These are phyloP conservation scores for Hemicrepidius hirtus DNA, from an alignment of 2,888 invertebrate genomes.

Conservation along the genomic window DNA sequence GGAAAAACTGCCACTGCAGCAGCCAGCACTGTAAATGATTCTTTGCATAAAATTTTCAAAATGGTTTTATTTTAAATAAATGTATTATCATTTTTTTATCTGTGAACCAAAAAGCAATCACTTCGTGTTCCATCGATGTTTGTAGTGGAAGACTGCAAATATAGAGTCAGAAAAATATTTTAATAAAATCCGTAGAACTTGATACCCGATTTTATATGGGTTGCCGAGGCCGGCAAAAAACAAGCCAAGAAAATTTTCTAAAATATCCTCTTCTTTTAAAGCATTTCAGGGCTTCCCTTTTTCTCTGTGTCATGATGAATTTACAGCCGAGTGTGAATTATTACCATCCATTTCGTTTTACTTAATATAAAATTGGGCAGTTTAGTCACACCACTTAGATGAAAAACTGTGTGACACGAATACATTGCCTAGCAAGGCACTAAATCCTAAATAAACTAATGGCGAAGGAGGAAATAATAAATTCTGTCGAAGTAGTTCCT, in stretches of 20 bases:
- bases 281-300: background rate
- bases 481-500: conserved; percentile 57
- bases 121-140: background rate
- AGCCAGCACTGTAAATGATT: too few relatives aligned
- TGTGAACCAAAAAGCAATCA: background rate
- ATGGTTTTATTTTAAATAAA: too few relatives aligned
- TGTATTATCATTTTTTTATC: background rate
- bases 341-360: conserved; percentile 25
- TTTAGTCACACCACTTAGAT: conserved; percentile 24
- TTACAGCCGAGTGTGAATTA: conserved; percentile 28
- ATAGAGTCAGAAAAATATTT: conserved; percentile 10
- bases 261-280: conserved; percentile 5
- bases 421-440: conserved; percentile 25
- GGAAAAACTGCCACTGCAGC: too few relatives aligned
- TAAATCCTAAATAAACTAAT: conserved; percentile 38
- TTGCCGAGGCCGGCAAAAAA: conserved; percentile 1
- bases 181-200: conserved; percentile 11
- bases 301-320: background rate
- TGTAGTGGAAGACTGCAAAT: background rate
- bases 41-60: too few relatives aligned
- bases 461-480: conserved; percentile 55
- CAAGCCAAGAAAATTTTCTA: conserved; percentile 1
- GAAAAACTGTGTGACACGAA: conserved; percentile 38
- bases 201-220: conserved; percentile 8
- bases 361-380: conserved; percentile 36